These are phyloP conservation scores for Acipenser ruthenus DNA, from an alignment of 2,797 vertebrate genomes.

Conservation along the genomic window DNA sequence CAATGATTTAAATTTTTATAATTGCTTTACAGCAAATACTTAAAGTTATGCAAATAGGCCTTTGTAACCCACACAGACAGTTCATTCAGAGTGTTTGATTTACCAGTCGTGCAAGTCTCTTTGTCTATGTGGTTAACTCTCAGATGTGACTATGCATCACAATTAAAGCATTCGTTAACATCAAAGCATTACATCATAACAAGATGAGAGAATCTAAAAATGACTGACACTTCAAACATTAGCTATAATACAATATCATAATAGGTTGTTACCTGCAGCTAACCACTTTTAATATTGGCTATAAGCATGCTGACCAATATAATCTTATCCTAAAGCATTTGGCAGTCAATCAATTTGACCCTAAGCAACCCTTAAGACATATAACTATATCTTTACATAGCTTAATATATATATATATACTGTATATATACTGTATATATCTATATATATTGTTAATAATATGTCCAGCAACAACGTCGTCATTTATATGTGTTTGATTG, in stretches of 20 bases:
- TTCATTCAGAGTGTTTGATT: constrained; percentile 79
- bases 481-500: too few species aligned
- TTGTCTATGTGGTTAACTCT: too few species aligned
- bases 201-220: constrained; percentile 83
- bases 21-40: constrained; percentile 91
- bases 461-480: too few species aligned
- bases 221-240: constrained; percentile 82
- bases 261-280: constrained; percentile 63
- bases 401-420: too few species aligned
- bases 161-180: constrained; percentile 69
- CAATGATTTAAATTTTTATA: constrained; percentile 98
- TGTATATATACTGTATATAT: too few species aligned
- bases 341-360: constrained; percentile 66
- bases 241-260: constrained; percentile 85
- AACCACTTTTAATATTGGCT: constrained; percentile 52
- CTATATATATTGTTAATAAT: too few species aligned
- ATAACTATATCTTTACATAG: constrained; percentile 2
- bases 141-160: constrained; percentile 43
- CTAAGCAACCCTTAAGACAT: constrained; percentile 36
- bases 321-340: constrained; percentile 59
- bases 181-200: constrained; percentile 70
- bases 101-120: constrained; percentile 71
- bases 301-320: constrained; percentile 58
- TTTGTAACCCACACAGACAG: constrained; percentile 78
- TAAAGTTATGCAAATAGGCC: constrained; percentile 91